Percentiles rank a stretch among this genome's conserved stretches.
Evolutionary conservation across 1,140 invertebrate species (phyloP).

Genomic region (Halesus radiatus): DNA sequence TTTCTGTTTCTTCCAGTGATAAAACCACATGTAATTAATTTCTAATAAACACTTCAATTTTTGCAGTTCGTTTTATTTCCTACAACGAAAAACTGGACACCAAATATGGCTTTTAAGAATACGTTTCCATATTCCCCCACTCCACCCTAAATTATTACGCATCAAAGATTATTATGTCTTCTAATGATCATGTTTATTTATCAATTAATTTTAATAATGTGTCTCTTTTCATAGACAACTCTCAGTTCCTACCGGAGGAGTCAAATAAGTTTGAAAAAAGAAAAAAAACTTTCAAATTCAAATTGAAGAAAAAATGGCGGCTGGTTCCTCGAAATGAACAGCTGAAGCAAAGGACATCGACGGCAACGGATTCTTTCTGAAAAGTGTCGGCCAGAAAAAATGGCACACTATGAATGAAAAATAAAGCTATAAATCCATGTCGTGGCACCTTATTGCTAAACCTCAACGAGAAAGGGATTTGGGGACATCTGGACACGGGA

Average conservation of each 20-base stretch:
- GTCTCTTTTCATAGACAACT: no score
- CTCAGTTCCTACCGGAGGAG: no score
- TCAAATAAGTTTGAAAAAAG: not conserved
- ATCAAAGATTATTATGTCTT: no score
- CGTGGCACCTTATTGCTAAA: slow-evolving; percentile 28
- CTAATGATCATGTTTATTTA: no score
- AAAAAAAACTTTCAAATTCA: not conserved
- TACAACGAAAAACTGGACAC: not conserved
- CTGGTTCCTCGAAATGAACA: slow-evolving; percentile 28
- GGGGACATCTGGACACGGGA: slow-evolving; percentile 35
- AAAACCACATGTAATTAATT: no score
- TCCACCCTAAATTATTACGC: no score
- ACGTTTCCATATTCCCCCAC: no score
- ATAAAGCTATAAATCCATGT: slow-evolving; percentile 29
- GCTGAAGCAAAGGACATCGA: slow-evolving; percentile 6
- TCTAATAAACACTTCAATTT: no score
- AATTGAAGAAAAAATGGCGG: slow-evolving; percentile 36
- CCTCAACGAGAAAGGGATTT: slow-evolving; percentile 27
- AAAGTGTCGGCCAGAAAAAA: slow-evolving; percentile 28
- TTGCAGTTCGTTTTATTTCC: no score
- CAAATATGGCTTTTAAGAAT: not conserved
- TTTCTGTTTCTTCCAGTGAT: no score
- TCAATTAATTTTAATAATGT: no score
- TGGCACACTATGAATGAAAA: slow-evolving; percentile 25
- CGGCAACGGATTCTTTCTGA: not conserved